Conservation (phyloP, 2,888 invertebrate species). For the Cremastinae sp. region DNA sequence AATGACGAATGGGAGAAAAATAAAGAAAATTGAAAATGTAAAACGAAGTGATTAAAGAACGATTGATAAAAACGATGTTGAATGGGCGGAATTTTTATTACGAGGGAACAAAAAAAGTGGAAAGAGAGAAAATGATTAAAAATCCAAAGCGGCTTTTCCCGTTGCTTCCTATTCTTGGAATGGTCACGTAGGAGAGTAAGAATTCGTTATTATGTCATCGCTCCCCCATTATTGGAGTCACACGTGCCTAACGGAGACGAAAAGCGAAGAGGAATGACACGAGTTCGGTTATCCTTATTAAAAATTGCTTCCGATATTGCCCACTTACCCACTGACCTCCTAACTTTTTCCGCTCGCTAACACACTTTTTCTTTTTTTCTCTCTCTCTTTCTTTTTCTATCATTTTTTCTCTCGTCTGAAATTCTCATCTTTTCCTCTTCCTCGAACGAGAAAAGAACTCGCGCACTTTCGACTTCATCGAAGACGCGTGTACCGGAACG, state of each 20-base stretch:
- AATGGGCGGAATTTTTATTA: too few species aligned
- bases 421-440: conserved; percentile 1
- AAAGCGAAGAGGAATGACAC: conserved; percentile 14
- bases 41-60: not conserved
- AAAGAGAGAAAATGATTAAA: conserved; percentile 30
- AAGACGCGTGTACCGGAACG: conserved; percentile 39
- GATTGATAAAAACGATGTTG: too few species aligned
- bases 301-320: conserved; percentile 24
- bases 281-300: conserved; percentile 2
- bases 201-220: conserved; percentile 57
- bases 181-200: conserved; percentile 5
- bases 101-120: not conserved
- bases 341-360: not conserved
- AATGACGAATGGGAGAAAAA: not conserved
- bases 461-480: conserved; percentile 58
- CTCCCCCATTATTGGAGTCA: not conserved
- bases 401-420: not conserved
- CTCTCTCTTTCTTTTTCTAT: too few species aligned
- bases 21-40: too few species aligned
- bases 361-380: not conserved
- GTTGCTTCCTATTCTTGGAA: conserved; percentile 49
- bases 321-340: conserved; percentile 64
- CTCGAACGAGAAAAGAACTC: conserved; percentile 25
- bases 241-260: conserved; percentile 14
- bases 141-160: conserved; percentile 32